phyloP scores from a whole-genome alignment of 2,113 vertebrate species.

The Corythaixoides concolor region DNA sequence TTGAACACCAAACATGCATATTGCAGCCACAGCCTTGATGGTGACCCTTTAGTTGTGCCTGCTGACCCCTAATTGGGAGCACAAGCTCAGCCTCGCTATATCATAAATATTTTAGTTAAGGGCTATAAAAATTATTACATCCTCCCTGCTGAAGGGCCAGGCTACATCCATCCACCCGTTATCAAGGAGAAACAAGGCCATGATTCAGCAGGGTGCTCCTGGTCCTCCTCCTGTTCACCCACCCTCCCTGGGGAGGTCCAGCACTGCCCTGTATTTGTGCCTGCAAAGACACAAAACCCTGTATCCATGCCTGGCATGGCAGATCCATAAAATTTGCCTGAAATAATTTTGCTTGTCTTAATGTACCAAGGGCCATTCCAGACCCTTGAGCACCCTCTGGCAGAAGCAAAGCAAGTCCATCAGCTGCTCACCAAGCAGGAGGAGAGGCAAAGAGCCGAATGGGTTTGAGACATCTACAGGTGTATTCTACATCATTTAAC shows the following conservation, averaged over 20 bases:
- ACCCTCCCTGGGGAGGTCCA: not conserved
- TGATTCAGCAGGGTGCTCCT: not conserved
- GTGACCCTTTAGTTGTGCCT: fast-evolving
- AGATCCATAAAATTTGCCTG: not conserved
- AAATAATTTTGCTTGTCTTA: not conserved
- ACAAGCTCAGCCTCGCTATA: not conserved
- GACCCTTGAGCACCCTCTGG: not conserved
- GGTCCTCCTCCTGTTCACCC: not conserved
- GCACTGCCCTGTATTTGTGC: not conserved
- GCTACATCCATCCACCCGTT: not conserved
- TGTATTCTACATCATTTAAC: not conserved
- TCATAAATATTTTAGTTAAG: not conserved
- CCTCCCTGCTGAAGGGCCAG: not conserved
- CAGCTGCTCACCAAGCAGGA: not conserved
- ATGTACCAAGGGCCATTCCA: not conserved
- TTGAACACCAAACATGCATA: not conserved
- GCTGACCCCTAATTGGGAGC: not conserved
- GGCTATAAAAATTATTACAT: not conserved
- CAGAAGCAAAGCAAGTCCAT: not conserved
- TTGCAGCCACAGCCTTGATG: not conserved
- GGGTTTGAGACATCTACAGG: not conserved
- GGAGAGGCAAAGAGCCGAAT: not conserved
- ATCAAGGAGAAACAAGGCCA: not conserved
- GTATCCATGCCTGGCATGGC: not conserved
- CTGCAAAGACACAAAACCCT: not conserved